These are phyloP conservation scores for Halichoeres trimaculatus DNA, from an alignment of 2,113 vertebrate genomes.

Conservation along the genomic window DNA sequence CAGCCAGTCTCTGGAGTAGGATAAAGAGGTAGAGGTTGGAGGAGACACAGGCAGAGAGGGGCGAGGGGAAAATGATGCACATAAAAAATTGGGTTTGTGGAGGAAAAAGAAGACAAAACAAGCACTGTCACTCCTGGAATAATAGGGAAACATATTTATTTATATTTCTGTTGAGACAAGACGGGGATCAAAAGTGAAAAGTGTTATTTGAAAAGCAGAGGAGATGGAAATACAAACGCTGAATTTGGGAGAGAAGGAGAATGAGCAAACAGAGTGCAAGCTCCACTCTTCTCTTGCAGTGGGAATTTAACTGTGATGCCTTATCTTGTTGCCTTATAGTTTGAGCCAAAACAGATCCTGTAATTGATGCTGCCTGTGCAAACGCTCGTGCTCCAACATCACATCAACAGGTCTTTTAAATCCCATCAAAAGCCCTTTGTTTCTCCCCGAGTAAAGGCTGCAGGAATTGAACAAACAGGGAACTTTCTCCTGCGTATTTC, in stretches of 20 bases:
- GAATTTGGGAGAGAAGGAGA: background rate
- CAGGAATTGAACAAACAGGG: conserved; percentile 38
- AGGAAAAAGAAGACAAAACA: no score
- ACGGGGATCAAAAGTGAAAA: no score
- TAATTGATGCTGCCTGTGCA: conserved; percentile 38
- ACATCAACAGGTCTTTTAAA: conserved; percentile 42
- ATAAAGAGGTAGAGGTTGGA: conserved; percentile 53
- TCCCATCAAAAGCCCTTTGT: conserved; percentile 39
- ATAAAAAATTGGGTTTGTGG: conserved; percentile 15
- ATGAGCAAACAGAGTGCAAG: background rate
- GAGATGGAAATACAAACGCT: background rate
- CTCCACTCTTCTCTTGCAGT: background rate
- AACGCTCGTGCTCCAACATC: conserved; percentile 11
- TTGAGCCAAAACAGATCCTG: conserved; percentile 26
- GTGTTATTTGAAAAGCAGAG: background rate
- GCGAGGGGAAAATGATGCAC: background rate
- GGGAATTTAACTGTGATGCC: conserved; percentile 2
- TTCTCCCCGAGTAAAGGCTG: conserved; percentile 25
- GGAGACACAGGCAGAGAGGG: conserved; percentile 19
- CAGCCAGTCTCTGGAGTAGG: conserved; percentile 30
- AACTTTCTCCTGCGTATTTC: conserved; percentile 33
- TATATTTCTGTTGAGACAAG: no score
- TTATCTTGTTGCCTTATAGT: conserved; percentile 10
- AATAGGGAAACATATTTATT: no score
- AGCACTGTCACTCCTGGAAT: no score